Base-by-base conservation (phyloP, 2,888 invertebrate species). In the Cephus nigrinus region DNA sequence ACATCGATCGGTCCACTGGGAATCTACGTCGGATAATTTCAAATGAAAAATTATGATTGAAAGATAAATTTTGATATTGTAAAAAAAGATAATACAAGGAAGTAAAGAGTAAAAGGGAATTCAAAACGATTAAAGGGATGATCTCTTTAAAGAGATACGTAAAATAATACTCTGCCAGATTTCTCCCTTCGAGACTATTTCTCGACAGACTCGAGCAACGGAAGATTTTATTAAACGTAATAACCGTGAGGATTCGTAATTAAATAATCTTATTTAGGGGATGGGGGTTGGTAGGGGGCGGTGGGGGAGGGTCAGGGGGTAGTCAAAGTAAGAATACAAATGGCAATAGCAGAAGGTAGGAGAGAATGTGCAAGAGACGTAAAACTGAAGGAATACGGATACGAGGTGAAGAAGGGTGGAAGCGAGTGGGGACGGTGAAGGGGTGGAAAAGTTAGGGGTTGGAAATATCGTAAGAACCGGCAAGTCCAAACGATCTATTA, bases 151-250 rank as follows among this genome's bases (percentile, higher is more conserved):
- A 15, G 55, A 12, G 35, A 23, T 15, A 4, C 15, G 15, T 5
- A 15, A 34, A 12, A 40, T 40, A 15, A 40, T 15, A 15, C 12
- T 40, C 36, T 12, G 72, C 73, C 73, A 77, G 73, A 76, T 74
- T 74, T 74, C 74, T 73, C 73, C 82, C 81, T 81, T 84, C 82
- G 82, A 78, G 72, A 76, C 79, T 78, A 81, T 84, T 84, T 40
- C 84, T 81, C 82, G 77, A 78, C 82, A 83, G 82, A 82, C 80
- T 81, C 76, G 69, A 79, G 77, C 79, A 68, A 77, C 31, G 69
- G 79, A 76, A 82, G 84, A 84, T 84, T 81, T 75, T 79, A 79
- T 82, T 80, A 81, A 82, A 80, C 76, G 77, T 78, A 82, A 82
- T 82, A 80, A 80, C 80, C 72, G 15, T 12, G 71, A 78, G 32